Evolutionary conservation across 2,888 invertebrate genomes (phyloP).

Genomic region (Kryphioiulus occultus): DNA sequence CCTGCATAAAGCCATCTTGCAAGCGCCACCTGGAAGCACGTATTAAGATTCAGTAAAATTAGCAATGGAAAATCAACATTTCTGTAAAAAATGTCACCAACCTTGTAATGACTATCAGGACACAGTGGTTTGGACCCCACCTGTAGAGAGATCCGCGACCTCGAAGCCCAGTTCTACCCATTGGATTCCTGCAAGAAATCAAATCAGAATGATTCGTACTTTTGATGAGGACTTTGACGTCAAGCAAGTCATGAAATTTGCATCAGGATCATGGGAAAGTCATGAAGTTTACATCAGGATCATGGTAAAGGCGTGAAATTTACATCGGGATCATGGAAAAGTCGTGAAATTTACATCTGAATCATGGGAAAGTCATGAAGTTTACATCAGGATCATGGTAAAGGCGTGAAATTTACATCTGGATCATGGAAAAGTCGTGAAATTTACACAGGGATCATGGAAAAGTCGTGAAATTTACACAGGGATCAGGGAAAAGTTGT

Average conservation of each 20-base stretch:
- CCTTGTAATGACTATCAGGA: conserved; percentile 60
- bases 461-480: too few relatives aligned
- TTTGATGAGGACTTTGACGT: too few relatives aligned
- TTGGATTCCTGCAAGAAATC: conserved; percentile 59
- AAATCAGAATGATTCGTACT: neutral
- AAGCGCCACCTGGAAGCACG: conserved; percentile 49
- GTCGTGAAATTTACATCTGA: too few relatives aligned
- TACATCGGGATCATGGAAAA: too few relatives aligned
- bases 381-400: too few relatives aligned
- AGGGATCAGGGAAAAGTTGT: too few relatives aligned
- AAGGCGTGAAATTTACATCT: too few relatives aligned
- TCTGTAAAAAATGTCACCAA: conserved; percentile 52
- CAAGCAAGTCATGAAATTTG: neutral
- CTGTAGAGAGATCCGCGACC: conserved; percentile 61
- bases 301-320: too few relatives aligned
- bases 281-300: too few relatives aligned
- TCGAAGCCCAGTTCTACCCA: conserved; percentile 62
- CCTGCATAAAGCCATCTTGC: conserved; percentile 52
- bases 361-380: too few relatives aligned
- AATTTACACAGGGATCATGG: too few relatives aligned
- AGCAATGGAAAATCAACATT: neutral
- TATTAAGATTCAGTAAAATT: neutral
- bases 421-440: too few relatives aligned
- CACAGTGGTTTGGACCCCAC: conserved; percentile 63
- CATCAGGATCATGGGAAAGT: neutral